These are phyloP conservation scores for Strigamia crassipes DNA, from an alignment of 2,888 invertebrate species.

Conservation along the genomic window DNA sequence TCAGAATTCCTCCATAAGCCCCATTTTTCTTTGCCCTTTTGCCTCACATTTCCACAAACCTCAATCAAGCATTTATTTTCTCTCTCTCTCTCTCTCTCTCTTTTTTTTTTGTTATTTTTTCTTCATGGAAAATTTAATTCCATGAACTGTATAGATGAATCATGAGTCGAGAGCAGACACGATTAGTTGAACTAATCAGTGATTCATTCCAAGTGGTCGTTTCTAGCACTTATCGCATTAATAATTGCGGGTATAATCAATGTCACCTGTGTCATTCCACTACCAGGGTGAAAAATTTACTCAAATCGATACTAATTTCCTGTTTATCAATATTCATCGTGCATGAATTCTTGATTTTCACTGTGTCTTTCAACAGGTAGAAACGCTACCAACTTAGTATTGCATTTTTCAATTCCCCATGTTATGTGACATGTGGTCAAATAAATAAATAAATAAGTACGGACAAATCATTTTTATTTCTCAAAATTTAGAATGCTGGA, in stretches of 20 bases:
- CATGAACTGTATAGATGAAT: background rate
- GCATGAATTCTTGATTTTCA: background rate
- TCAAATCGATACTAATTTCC: slow-evolving; percentile 2
- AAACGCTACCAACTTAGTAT: too few species aligned
- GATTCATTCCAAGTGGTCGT: slow-evolving; percentile 27
- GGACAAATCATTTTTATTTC: too few species aligned
- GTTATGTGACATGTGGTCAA: too few species aligned
- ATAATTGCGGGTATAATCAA: slow-evolving; percentile 9
- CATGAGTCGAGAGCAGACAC: background rate
- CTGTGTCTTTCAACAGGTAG: background rate
- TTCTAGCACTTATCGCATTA: slow-evolving; percentile 22
- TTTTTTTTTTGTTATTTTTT: background rate
- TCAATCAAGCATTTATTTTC: background rate
- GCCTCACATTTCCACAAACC: slow-evolving; percentile 14
- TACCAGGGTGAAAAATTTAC: background rate
- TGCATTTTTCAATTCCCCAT: too few species aligned
- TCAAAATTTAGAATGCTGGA: too few species aligned
- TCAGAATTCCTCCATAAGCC: background rate
- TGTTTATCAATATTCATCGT: background rate
- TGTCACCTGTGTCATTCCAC: slow-evolving; percentile 22
- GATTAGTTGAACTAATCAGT: slow-evolving; percentile 25
- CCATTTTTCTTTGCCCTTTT: background rate
- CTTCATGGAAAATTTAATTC: slow-evolving; percentile 30
- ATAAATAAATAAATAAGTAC: too few species aligned
- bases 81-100: background rate